Conservation (phyloP, 2,113 vertebrate species). For the Motacilla alba region DNA sequence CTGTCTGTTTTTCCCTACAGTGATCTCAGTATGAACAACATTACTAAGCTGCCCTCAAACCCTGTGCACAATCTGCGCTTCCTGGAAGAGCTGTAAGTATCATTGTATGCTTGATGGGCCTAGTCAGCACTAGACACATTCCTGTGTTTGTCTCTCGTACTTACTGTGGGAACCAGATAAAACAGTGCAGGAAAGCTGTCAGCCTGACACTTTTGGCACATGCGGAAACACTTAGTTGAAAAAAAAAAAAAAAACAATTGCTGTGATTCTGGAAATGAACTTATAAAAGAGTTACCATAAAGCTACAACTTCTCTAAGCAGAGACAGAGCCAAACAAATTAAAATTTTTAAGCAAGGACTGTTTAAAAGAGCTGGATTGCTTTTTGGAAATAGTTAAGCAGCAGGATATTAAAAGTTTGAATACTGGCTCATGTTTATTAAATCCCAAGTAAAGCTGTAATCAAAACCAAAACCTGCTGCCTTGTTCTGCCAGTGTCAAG, state of each 20-base stretch:
- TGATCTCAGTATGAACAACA: slow-evolving; percentile 97
- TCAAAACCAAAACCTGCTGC: slow-evolving; percentile 78
- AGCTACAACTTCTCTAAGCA: slow-evolving; percentile 73
- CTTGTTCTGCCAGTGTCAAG: slow-evolving; percentile 58
- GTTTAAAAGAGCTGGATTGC: slow-evolving; percentile 72
- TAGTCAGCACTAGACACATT: slow-evolving; percentile 46
- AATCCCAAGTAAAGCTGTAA: slow-evolving; percentile 75
- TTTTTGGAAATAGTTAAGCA: slow-evolving; percentile 81
- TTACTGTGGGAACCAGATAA: slow-evolving; percentile 77
- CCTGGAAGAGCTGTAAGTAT: slow-evolving; percentile 93
- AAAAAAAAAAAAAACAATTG: background rate
- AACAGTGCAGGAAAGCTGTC: slow-evolving; percentile 68
- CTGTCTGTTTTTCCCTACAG: slow-evolving; percentile 79
- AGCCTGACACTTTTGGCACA: slow-evolving; percentile 70
- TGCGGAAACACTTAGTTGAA: slow-evolving; percentile 72
- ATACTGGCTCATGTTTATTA: slow-evolving; percentile 79
- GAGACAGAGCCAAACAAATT: slow-evolving; percentile 76
- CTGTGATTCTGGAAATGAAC: slow-evolving; percentile 77
- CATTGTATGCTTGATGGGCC: slow-evolving; percentile 32
- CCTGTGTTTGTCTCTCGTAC: slow-evolving; percentile 65
- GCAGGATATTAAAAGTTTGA: slow-evolving; percentile 84
- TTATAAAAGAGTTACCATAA: slow-evolving; percentile 73
- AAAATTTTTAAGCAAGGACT: slow-evolving; percentile 76
- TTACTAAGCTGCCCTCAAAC: slow-evolving; percentile 79
- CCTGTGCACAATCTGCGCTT: slow-evolving; percentile 84